Evolutionary conservation across 30 jellyfish, hydroid and myxozoan genomes (phyloP).

Genomic region (Aurelia aurita complex sp. Pacific): DNA sequence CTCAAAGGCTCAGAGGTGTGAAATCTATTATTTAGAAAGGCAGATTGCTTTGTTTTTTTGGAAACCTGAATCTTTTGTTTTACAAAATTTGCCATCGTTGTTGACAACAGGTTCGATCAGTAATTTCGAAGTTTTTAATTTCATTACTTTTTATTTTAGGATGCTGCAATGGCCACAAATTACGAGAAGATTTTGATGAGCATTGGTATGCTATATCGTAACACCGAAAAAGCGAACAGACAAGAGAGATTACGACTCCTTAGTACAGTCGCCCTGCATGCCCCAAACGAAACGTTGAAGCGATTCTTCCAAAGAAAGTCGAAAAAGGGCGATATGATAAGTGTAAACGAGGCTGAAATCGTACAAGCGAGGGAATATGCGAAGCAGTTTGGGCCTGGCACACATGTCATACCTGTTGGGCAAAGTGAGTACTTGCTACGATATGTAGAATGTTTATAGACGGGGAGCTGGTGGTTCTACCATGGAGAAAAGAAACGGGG

Average conservation of each 20-base stretch:
- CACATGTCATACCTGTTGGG: conserved; percentile 57
- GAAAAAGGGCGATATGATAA: conserved; percentile 59
- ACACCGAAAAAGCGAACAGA: conserved; percentile 50
- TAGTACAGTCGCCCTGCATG: conserved; percentile 80
- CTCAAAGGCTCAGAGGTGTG: too few relatives aligned
- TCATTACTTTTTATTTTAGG: conserved; percentile 29
- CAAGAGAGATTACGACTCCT: conserved; percentile 75
- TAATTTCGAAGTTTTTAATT: too few relatives aligned
- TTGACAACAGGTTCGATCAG: too few relatives aligned
- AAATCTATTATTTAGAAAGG: too few relatives aligned
- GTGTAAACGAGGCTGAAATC: conserved; percentile 82
- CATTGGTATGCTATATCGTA: conserved; percentile 63
- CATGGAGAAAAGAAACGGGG: too few relatives aligned
- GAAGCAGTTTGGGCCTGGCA: conserved; percentile 86
- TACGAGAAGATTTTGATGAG: conserved; percentile 57
- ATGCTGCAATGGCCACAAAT: conserved; percentile 56
- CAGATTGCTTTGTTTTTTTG: too few relatives aligned
- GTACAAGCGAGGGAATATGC: conserved; percentile 87
- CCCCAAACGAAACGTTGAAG: conserved; percentile 75
- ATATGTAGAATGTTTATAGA: not conserved
- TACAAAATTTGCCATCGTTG: too few relatives aligned
- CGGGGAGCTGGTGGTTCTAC: too few relatives aligned
- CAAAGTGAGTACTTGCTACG: conserved; percentile 19
- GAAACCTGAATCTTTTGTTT: too few relatives aligned
- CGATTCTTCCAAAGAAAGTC: conserved; percentile 63